Evolutionary conservation across 2,113 vertebrate species (phyloP), one percentile per base, ranked within the genome.

Genomic region (Sardina pilchardus): DNA sequence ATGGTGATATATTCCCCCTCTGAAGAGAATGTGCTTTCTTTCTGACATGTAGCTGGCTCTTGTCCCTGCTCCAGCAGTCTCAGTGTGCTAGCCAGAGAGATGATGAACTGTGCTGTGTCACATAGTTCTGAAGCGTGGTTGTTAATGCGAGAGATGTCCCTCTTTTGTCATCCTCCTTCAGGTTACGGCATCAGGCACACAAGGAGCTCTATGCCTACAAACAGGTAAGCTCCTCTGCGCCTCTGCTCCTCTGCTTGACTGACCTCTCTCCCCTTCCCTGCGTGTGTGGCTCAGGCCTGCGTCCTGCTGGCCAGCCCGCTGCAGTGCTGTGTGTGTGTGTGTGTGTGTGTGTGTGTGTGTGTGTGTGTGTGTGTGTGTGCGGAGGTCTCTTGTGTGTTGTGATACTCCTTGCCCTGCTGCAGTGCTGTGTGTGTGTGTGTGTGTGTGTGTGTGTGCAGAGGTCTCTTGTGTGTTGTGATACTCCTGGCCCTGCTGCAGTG

Each of bases 121-220:
- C 36, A 17, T 30, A 9, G 3, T 17, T 78, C 17, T 78, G 10
- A 39, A 36, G 2, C 12, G 30, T 14, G 26, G 17, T 82, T 63
- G 42, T 88, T 92, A 91, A 94, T 91, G 86, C 88, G 82, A 88
- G 75, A 86, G 83, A 63, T 90, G 30, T 83, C 91, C 34, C 87
- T 92, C 63, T 93, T 75, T 82, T 82, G 91, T 89, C 90, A 43
- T 87, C 12, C 50, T 90, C 95, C 94, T 91, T 53, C 93, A 99
- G 98, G 96, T 95, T 99, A 94, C 95, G 98, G 88, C 98, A 99
- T 89, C 98, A 99, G 93, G 97, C 98, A 6, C 97, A 99, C 94
- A 99, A 99, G 95, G 98, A 99, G 92, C 96, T 99, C 86, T 99
- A 99, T 89, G 98, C 98, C 88, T 99, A 99, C 95, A 99, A 99